Evolutionary conservation across 2,113 vertebrate species (phyloP).

Genomic region (Gopherus flavomarginatus): DNA sequence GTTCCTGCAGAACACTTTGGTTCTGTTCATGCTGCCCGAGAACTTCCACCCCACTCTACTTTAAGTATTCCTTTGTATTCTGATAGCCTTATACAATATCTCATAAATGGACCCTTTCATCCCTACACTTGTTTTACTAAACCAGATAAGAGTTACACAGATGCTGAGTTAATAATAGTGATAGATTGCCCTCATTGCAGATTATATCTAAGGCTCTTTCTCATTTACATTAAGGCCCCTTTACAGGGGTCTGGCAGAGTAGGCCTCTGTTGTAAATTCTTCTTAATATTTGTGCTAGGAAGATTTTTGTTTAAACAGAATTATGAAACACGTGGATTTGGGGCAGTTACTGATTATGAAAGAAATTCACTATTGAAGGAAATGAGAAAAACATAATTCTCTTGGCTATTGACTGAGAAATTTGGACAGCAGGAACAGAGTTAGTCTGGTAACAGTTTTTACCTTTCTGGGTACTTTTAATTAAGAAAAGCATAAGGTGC

Average conservation of each 20-base stretch:
- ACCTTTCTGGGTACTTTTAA: background rate
- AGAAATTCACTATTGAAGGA: background rate
- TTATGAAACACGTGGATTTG: background rate
- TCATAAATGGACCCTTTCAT: background rate
- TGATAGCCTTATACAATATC: background rate
- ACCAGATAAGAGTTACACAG: background rate
- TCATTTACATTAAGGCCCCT: background rate
- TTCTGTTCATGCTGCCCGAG: background rate
- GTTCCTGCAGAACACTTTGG: background rate
- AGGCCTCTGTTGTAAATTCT: background rate
- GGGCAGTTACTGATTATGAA: background rate
- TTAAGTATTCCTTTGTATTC: background rate
- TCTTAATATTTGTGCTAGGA: background rate
- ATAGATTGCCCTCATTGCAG: background rate
- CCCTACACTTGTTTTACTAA: slow-evolving; percentile 14
- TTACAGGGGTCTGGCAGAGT: background rate
- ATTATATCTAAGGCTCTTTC: background rate
- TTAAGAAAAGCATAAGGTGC: background rate
- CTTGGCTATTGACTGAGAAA: background rate
- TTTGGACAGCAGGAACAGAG: background rate
- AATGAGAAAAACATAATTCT: background rate
- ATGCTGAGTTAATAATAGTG: background rate
- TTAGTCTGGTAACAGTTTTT: background rate
- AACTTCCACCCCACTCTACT: background rate
- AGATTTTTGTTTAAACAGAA: background rate